These are phyloP conservation scores for Andrena marginata DNA, from an alignment of 2,888 invertebrate species.

Conservation along the genomic window DNA sequence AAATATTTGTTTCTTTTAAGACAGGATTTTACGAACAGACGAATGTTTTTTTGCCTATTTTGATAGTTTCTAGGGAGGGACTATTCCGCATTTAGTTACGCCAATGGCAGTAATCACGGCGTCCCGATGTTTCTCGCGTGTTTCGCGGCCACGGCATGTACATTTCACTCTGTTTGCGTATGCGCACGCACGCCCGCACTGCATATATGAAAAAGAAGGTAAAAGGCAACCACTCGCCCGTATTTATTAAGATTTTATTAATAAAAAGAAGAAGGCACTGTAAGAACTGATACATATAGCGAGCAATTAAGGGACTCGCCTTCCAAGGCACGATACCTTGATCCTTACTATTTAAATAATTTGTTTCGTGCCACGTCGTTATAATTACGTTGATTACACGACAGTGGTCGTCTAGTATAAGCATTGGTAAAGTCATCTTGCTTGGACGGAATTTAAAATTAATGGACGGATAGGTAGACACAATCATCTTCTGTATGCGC, in stretches of 20 bases:
- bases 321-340: neutral
- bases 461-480: conserved; percentile 19
- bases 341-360: neutral
- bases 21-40: too few species aligned
- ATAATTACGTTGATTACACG: neutral
- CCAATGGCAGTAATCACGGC: too few species aligned
- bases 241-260: conserved; percentile 17
- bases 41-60: too few species aligned
- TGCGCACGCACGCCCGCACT: too few species aligned
- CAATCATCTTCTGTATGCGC: neutral
- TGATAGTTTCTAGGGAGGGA: too few species aligned
- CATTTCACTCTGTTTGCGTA: too few species aligned
- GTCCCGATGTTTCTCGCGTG: too few species aligned
- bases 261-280: neutral
- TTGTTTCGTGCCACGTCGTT: neutral
- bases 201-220: neutral
- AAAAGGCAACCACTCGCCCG: neutral
- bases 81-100: too few species aligned
- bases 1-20: too few species aligned
- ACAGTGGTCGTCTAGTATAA: neutral
- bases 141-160: too few species aligned
- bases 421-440: neutral
- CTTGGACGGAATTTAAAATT: conserved; percentile 19
- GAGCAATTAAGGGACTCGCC: neutral
- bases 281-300: conserved; percentile 19